phyloP scores from a whole-genome alignment of 2,113 vertebrate species.

The Periophthalmus modestus region DNA sequence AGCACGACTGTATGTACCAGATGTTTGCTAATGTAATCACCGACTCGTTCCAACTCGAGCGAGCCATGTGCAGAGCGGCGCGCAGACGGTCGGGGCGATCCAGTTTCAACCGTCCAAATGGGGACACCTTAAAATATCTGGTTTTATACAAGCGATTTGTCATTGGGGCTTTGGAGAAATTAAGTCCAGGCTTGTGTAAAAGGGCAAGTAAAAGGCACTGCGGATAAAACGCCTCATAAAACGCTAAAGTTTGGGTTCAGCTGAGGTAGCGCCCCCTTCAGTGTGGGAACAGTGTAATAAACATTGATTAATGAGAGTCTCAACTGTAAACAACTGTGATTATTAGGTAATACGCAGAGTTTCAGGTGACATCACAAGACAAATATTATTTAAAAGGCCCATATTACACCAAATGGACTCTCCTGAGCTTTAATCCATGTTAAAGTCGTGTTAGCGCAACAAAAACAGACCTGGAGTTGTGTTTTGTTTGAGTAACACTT shows the following conservation, averaged over 20 bases:
- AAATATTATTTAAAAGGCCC: too few relatives aligned
- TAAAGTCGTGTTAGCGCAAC: too few relatives aligned
- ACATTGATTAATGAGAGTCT: neutral
- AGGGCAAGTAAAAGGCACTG: slow-evolving; percentile 6
- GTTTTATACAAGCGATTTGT: neutral
- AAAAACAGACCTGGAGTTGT: too few relatives aligned
- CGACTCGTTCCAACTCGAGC: neutral
- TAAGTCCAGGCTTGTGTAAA: neutral
- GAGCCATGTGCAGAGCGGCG: neutral
- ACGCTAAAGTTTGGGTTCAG: neutral
- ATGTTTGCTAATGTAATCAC: slow-evolving; percentile 11
- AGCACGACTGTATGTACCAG: slow-evolving; percentile 6
- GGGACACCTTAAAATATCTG: slow-evolving; percentile 8
- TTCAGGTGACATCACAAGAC: too few relatives aligned
- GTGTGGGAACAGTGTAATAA: neutral
- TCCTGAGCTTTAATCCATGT: too few relatives aligned
- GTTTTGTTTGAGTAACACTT: too few relatives aligned
- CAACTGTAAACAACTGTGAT: neutral
- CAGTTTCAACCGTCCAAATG: neutral
- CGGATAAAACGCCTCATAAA: neutral
- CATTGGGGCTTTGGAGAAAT: neutral
- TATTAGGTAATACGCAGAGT: neutral
- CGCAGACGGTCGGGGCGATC: neutral
- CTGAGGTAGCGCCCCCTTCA: neutral
- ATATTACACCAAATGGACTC: too few relatives aligned